phyloP scores from a whole-genome alignment of 2,797 vertebrate species.

The Eulemur rubriventer region DNA sequence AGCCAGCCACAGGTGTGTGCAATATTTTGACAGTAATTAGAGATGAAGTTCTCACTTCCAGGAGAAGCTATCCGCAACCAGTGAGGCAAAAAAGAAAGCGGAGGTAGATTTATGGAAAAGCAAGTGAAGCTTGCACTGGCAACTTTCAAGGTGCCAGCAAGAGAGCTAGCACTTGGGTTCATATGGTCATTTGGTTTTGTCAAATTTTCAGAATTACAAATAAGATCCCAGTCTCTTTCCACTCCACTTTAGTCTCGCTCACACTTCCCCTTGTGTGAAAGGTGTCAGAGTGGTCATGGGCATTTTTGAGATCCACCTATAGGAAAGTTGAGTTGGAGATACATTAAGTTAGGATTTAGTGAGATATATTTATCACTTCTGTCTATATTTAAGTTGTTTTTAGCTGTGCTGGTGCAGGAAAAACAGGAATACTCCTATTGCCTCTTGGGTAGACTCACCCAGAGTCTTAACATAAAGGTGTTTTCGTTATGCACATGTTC shows the following conservation, averaged over 20 bases:
- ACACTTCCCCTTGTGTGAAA: neutral
- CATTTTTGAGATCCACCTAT: neutral
- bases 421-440: neutral
- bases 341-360: neutral
- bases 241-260: neutral
- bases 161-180: neutral
- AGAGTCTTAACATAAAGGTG: neutral
- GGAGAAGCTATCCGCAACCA: neutral
- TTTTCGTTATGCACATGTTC: neutral
- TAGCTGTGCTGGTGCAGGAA: neutral
- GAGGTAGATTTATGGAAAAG: neutral
- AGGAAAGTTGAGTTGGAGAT: neutral
- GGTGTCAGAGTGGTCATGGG: neutral
- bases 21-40: constrained; percentile 35
- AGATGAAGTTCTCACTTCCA: constrained; percentile 10
- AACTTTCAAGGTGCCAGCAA: neutral
- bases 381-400: neutral
- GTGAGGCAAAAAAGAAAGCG: neutral
- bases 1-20: neutral
- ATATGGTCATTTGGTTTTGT: neutral
- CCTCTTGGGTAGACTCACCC: neutral
- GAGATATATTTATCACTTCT: neutral
- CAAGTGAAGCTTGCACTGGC: neutral
- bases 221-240: neutral
- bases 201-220: neutral